Conservation (phyloP, 2,797 vertebrate genomes). For the Chloroceryle amazona region DNA sequence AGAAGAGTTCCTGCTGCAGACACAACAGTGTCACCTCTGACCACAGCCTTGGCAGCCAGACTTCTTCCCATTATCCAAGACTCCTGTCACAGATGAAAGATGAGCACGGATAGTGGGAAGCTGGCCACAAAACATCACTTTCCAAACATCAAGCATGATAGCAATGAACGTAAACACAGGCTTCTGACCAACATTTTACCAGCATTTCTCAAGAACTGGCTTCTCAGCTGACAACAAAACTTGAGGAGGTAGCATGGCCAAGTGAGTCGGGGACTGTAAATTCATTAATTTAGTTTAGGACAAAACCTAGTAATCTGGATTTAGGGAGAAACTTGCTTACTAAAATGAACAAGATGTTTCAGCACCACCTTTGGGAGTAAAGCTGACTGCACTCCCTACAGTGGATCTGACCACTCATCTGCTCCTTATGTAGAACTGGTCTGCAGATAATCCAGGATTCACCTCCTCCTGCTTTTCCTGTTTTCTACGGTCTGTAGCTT, state of each 20-base stretch:
- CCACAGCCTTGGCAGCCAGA: slow-evolving; percentile 1
- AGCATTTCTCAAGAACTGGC: not conserved
- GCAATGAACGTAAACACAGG: not conserved
- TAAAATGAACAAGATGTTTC: not conserved
- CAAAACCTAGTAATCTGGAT: not conserved
- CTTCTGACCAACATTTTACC: not conserved
- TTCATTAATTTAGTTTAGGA: not conserved
- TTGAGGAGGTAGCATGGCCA: fast-evolving
- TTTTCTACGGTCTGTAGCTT: not conserved
- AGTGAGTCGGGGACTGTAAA: not conserved
- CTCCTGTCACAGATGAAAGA: not conserved
- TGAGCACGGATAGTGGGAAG: not conserved
- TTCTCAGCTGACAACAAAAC: not conserved
- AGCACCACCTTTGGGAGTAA: not conserved
- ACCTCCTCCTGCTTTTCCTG: not conserved
- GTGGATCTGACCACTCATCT: not conserved
- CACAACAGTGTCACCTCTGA: not conserved
- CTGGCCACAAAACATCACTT: not conserved
- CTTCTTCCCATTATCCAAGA: not conserved
- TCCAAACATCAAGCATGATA: not conserved
- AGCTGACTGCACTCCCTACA: not conserved
- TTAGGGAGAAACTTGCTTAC: not conserved
- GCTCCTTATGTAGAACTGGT: not conserved
- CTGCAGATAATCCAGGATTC: not conserved
- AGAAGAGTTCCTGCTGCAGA: not conserved